Evolutionary conservation across 1,140 invertebrate species (phyloP), one percentile per base, ranked within the genome.

Genomic region (Psix sp.): DNA sequence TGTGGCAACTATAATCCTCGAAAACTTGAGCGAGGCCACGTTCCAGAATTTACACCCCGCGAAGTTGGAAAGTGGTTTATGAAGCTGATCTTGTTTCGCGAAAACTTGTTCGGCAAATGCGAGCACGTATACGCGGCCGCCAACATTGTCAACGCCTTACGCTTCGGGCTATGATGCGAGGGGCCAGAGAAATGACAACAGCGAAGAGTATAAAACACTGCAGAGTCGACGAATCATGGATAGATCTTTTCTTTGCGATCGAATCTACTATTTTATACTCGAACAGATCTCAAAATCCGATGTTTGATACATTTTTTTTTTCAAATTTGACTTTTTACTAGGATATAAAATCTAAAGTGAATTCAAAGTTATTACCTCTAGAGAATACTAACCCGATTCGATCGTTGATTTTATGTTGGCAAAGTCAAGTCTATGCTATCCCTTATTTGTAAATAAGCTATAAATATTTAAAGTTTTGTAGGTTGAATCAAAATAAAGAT

Each of bases 151-250:
- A 16, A 5, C 26, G 38, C 5, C 33, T 15, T 17, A 9, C 18
- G 20, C 65, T 29, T 21, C 40, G 46, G 26, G 67, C 57, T 71
- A 51, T 71, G 67, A 51, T 35, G 48, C 36, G 33, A 66, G 43
- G 54, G 56, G 45, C 49, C 29, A 67, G 72, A 76, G 62, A 76
- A 76, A 76, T 75, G 70, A 75, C 73, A 75, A 70, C 63, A n/a
- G 57, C 14, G 52, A 52, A 56, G 48, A 39, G 65, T 26, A 48
- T 59, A 51, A 62, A 52, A 66, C 46, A 72, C 77, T 79, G 75
- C 72, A 77, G 72, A 68, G 62, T 70, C 59, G 59, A 49, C 26
- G 66, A 43, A 76, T 76, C 74, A 60, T 74, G 56, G 33, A 15
- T 33, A n/a, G n/a, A n/a, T n/a, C n/a, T n/a, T n/a, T n/a, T n/a